Evolutionary conservation across 2,797 vertebrate species (phyloP).

Genomic region (Amblyopsis hoosieri): DNA sequence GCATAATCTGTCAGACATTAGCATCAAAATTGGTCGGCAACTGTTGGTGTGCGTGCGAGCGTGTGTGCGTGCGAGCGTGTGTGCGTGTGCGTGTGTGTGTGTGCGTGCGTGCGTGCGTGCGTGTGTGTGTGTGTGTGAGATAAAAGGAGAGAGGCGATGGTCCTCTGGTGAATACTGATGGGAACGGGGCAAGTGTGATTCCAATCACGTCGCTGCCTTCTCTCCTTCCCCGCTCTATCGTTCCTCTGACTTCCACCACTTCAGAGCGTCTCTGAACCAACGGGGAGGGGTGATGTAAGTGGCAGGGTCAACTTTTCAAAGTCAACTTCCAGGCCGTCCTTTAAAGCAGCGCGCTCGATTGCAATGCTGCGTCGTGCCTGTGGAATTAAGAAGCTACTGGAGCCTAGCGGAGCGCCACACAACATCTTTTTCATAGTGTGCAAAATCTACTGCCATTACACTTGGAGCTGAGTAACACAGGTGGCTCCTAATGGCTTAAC

Average conservation of each 20-base stretch:
- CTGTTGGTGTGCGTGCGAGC: background rate
- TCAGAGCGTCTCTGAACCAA: constrained; percentile 49
- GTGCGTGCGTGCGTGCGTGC: constrained; percentile 19
- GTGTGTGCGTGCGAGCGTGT: constrained; percentile 9
- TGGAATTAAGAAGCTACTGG: constrained; percentile 27
- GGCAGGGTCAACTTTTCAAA: constrained; percentile 47
- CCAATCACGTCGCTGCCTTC: constrained; percentile 41
- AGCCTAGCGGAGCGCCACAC: constrained; percentile 6
- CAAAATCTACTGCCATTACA: too few species aligned
- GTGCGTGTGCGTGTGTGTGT: background rate
- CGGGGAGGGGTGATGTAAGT: constrained; percentile 4
- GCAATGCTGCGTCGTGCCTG: background rate
- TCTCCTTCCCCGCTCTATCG: constrained; percentile 18
- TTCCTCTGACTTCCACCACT: constrained; percentile 36
- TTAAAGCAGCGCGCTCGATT: constrained; percentile 8
- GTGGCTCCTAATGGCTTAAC: too few species aligned
- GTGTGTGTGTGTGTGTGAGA: too few species aligned
- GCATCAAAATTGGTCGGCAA: constrained; percentile 5
- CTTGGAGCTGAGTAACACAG: too few species aligned
- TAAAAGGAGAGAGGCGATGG: constrained; percentile 52
- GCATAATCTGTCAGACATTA: constrained; percentile 10
- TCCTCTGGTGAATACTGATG: constrained; percentile 63
- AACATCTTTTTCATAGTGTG: too few species aligned
- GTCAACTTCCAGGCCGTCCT: constrained; percentile 27
- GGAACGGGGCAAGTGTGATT: constrained; percentile 49